Conservation (phyloP, 2,113 vertebrate species). For the Leptobrachium ailaonicum region DNA sequence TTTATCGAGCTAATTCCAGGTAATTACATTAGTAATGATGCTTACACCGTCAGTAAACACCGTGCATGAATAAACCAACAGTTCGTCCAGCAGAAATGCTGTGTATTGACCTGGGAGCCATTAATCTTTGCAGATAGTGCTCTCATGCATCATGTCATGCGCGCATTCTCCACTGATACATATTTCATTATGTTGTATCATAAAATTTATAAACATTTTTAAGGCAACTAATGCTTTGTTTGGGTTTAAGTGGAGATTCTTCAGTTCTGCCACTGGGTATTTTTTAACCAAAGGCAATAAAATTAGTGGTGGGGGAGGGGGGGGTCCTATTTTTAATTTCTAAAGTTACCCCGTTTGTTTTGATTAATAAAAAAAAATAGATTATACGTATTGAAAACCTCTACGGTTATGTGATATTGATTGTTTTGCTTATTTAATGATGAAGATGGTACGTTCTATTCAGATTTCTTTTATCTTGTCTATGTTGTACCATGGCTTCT, state of each 20-base stretch:
- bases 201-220: constrained; percentile 19
- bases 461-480: constrained; percentile 51
- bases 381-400: not conserved
- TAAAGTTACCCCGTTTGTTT: constrained; percentile 20
- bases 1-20: not conserved
- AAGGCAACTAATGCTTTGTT: constrained; percentile 28
- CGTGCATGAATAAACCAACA: not conserved
- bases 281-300: not conserved
- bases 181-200: constrained; percentile 33
- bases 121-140: constrained; percentile 16
- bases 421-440: constrained; percentile 14
- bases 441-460: constrained; percentile 28
- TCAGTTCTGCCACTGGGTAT: not conserved
- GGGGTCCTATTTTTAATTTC: constrained; percentile 8
- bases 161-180: constrained; percentile 12
- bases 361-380: not conserved
- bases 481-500: constrained; percentile 60
- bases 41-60: constrained; percentile 1
- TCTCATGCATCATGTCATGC: constrained; percentile 15
- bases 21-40: constrained; percentile 24
- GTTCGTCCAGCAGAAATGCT: not conserved
- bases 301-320: constrained; percentile 4
- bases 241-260: not conserved
- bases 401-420: not conserved
- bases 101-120: constrained; percentile 9